phyloP scores from a whole-genome alignment of 2,113 vertebrate genomes.

The Eulemur macaco region DNA sequence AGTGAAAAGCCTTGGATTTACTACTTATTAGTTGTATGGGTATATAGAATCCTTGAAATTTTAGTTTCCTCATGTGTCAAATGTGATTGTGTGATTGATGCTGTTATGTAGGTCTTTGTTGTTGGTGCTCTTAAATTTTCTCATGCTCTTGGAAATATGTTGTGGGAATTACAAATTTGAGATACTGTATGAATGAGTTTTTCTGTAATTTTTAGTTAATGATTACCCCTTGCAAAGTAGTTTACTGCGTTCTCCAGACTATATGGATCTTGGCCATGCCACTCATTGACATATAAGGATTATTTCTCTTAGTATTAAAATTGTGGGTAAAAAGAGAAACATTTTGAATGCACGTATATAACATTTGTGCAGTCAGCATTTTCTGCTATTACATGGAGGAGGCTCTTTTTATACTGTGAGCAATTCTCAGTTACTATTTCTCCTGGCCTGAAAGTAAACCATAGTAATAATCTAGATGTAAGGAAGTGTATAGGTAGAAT shows the following conservation, averaged over 20 bases:
- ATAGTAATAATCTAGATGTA: not conserved
- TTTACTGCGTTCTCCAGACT: not conserved
- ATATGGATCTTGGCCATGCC: not conserved
- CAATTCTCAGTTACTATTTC: not conserved
- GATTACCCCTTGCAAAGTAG: not conserved
- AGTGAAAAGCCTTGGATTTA: not conserved
- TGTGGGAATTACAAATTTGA: not conserved
- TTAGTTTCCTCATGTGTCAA: not conserved
- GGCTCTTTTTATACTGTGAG: not conserved
- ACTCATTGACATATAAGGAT: not conserved
- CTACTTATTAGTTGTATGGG: not conserved
- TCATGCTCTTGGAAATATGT: not conserved
- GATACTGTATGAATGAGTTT: not conserved
- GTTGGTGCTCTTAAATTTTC: not conserved
- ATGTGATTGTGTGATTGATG: not conserved
- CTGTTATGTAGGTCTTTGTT: not conserved
- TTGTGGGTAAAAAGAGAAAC: not conserved
- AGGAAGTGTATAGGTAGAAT: not conserved
- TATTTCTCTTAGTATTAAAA: slow-evolving; percentile 37
- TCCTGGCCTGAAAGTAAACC: not conserved
- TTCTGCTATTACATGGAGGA: not conserved
- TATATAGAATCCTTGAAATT: not conserved
- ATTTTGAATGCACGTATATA: not conserved
- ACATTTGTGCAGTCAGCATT: not conserved
- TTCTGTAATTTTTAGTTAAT: slow-evolving; percentile 31